These are phyloP conservation scores for Oreohelix idahoensis DNA, from an alignment of 1,140 invertebrate species.

Conservation along the genomic window DNA sequence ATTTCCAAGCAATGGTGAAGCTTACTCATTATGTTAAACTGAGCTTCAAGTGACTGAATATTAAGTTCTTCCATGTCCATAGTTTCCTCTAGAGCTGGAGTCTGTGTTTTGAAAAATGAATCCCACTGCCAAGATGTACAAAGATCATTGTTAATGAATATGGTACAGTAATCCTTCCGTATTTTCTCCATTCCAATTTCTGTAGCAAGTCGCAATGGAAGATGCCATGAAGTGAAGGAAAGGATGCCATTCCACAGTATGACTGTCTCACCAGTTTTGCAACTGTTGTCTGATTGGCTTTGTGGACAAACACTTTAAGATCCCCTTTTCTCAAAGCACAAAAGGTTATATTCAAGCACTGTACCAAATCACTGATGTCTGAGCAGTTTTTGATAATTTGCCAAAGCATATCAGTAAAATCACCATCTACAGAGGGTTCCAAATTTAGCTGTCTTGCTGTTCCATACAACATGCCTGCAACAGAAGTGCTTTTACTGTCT, in stretches of 20 bases:
- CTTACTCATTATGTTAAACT: conserved; percentile 13
- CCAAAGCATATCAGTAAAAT: conserved; percentile 30
- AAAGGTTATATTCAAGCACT: conserved; percentile 21
- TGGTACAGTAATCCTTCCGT: conserved; percentile 3
- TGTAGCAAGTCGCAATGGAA: not conserved
- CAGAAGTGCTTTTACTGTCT: not conserved
- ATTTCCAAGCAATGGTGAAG: conserved; percentile 29
- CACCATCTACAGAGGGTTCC: not conserved
- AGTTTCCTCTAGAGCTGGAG: not conserved
- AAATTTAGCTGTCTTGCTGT: conserved; percentile 1
- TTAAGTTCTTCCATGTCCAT: conserved; percentile 29
- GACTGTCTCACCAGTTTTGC: conserved; percentile 34
- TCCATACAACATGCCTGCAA: conserved; percentile 11
- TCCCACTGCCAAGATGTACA: conserved; percentile 21
- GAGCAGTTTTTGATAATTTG: not conserved
- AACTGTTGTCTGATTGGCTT: conserved; percentile 7
- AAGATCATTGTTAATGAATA: conserved; percentile 15
- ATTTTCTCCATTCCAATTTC: conserved; percentile 31
- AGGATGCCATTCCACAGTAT: conserved; percentile 15
- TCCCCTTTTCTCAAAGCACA: conserved; percentile 6
- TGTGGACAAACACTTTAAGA: conserved; percentile 15
- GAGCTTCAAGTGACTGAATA: not conserved
- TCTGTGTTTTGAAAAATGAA: not conserved
- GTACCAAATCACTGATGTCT: not conserved
- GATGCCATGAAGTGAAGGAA: conserved; percentile 13